phyloP scores from a whole-genome alignment of 1,140 invertebrate species.

The Drosophila malerkotliana region DNA sequence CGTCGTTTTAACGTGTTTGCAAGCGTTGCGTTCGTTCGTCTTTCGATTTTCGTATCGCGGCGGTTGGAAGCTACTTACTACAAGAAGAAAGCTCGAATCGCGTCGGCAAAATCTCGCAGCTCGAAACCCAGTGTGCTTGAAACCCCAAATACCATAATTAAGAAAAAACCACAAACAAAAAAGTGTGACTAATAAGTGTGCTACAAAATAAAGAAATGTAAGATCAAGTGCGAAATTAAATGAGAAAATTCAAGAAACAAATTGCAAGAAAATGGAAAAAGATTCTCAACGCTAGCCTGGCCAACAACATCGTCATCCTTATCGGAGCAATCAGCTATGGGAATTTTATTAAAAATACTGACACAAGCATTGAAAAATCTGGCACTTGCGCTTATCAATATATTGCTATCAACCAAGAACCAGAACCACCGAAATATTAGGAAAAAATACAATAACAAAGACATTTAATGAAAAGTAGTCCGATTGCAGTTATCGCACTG shows the following conservation, averaged over 20 bases:
- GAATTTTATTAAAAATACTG: constrained; percentile 25
- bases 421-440: constrained; percentile 17
- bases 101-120: constrained; percentile 56
- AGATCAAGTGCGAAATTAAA: constrained; percentile 11
- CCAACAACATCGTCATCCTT: constrained; percentile 31
- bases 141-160: background rate
- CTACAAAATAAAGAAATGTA: constrained; percentile 26
- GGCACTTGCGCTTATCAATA: constrained; percentile 74
- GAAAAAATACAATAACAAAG: constrained; percentile 26
- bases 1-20: constrained; percentile 37
- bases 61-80: constrained; percentile 25
- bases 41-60: constrained; percentile 51
- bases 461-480: constrained; percentile 74
- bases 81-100: constrained; percentile 41
- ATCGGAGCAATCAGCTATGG: constrained; percentile 42
- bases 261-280: background rate
- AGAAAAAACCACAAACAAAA: constrained; percentile 13
- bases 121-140: background rate
- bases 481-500: constrained; percentile 51
- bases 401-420: constrained; percentile 72
- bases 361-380: constrained; percentile 58
- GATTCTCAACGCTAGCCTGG: constrained; percentile 24
- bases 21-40: constrained; percentile 21
- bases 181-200: constrained; percentile 36
- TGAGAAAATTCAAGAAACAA: constrained; percentile 19